A percentile compares a stretch with the other conserved stretches of the same genome.
These are phyloP conservation scores for Apamea anceps DNA, from an alignment of 2,888 invertebrate species.

Conservation along the genomic window DNA sequence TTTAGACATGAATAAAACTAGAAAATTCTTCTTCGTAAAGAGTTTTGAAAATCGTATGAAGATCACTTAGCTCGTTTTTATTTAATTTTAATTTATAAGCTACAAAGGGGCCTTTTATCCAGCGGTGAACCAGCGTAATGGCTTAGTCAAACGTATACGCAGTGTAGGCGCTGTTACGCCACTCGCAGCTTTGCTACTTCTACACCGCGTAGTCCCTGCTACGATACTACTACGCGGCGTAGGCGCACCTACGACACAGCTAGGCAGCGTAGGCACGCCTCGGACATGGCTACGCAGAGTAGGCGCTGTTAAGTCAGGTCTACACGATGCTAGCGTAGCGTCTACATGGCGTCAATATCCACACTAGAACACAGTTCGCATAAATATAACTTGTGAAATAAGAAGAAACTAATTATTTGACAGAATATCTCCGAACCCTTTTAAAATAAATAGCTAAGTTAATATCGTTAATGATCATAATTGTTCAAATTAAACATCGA, in stretches of 20 bases:
- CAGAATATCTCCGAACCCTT: neutral
- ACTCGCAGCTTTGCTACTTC: neutral
- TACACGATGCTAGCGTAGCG: neutral
- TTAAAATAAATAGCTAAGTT: conserved; percentile 4
- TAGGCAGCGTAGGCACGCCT: neutral
- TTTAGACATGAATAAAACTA: neutral
- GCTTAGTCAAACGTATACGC: neutral
- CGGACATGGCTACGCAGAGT: neutral
- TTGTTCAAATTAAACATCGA: conserved; percentile 29
- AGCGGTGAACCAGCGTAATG: neutral
- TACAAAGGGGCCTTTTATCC: neutral
- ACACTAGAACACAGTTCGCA: neutral
- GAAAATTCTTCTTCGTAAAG: neutral
- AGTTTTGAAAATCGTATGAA: neutral
- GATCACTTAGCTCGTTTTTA: neutral
- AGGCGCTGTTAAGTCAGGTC: neutral
- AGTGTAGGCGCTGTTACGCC: neutral
- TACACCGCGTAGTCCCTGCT: neutral
- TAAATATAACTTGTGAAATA: neutral
- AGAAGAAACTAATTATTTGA: neutral
- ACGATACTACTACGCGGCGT: no score
- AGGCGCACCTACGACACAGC: neutral
- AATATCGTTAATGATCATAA: conserved; percentile 16
- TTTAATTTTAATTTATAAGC: neutral
- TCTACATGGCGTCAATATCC: neutral